Evolutionary conservation across 2,113 vertebrate species (phyloP), one percentile per base, ranked within the genome.

Genomic region (Nesogale talazaci): DNA sequence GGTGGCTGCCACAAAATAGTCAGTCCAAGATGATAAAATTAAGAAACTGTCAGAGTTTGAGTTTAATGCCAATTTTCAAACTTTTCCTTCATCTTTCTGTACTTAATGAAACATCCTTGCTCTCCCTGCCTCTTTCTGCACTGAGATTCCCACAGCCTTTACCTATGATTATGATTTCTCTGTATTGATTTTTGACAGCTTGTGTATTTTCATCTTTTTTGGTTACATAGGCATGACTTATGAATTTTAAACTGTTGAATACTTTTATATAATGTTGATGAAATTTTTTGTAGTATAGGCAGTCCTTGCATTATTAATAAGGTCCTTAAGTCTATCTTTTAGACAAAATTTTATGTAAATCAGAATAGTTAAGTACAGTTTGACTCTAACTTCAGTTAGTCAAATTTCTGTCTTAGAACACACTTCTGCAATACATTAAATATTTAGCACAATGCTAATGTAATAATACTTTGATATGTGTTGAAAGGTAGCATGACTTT

Each of bases 211-310:
- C 31, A 77, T 69, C 20, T 63, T 88, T 52, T 52, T 70, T 76
- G 52, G 36, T 77, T 77, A 1, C 80, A 19, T 22, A 81, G 12
- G 63, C 38, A 69, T 90, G n/a, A n/a, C 56, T 38, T 88, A 22
- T 88, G 56, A 85, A 90, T 88, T 88, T 93, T 83, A 85, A 94
- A 79, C 69, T 92, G 34, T 52, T 75, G 87, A 22, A 5, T 70
- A 83, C 82, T 90, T 82, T 81, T 15, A 74, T 36, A 29, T 31
- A 11, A 67, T 67, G 65, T 67, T 27, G 27, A 67, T 67, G 29
- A 67, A 8, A 67, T 67, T 27, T 31, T 67, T 29, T 67, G 65
- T 67, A 12, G 31, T 8, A 67, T 29, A 67, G 65, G 65, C 63
- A 65, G 65, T 31, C 10, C 15, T 15, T 15, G 31, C 10, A 67